Conservation (phyloP, 1,140 invertebrate species). For the Drosophila eugracilis region DNA sequence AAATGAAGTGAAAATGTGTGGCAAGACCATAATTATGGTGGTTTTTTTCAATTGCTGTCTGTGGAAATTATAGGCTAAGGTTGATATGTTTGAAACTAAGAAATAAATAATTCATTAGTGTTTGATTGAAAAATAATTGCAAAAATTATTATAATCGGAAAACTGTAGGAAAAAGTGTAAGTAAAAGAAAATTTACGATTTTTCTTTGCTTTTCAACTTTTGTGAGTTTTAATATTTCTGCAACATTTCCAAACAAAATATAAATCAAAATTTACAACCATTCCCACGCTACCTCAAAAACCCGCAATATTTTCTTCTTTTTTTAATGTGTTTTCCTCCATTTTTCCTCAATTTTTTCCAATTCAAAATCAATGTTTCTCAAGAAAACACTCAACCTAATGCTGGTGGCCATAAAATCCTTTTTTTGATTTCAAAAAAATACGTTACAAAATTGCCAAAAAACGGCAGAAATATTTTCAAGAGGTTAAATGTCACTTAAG, state of each 20-base stretch:
- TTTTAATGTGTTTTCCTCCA: conserved; percentile 41
- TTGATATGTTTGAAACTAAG: conserved; percentile 3
- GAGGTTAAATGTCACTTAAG: conserved; percentile 81
- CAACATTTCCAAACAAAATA: neutral
- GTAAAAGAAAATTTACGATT: neutral
- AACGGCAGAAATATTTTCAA: conserved; percentile 40
- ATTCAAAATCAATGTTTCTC: conserved; percentile 53
- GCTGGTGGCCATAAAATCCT: conserved; percentile 63
- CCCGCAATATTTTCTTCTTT: conserved; percentile 43
- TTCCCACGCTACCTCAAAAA: conserved; percentile 17
- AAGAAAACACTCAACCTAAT: conserved; percentile 51
- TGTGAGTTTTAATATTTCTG: neutral
- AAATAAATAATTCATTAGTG: conserved; percentile 19
- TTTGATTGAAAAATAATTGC: conserved; percentile 5
- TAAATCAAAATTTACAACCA: neutral
- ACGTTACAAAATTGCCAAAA: conserved; percentile 57
- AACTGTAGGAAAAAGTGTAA: neutral
- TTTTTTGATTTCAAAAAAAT: conserved; percentile 40
- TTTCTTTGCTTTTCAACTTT: neutral
- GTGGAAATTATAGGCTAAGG: conserved; percentile 21
- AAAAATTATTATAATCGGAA: conserved; percentile 1
- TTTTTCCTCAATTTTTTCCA: conserved; percentile 35
- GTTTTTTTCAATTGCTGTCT: conserved; percentile 31
- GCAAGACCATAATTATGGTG: conserved; percentile 35
- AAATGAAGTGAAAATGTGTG: conserved; percentile 67